Evolutionary conservation across 2,888 invertebrate species (phyloP).

Genomic region (Pediacus dermestoides): DNA sequence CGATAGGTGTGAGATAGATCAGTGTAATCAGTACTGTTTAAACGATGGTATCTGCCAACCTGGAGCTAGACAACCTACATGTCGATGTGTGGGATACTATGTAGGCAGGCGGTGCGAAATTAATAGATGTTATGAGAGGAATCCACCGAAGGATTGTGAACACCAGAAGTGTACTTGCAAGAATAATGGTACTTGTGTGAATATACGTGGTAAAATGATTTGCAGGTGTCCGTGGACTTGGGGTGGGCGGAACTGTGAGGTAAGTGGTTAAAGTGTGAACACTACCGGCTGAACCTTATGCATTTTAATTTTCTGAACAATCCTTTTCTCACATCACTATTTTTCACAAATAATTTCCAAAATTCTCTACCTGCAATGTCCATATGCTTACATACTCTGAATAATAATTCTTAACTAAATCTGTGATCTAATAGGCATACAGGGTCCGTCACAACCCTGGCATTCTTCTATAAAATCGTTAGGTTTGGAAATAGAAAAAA

Average conservation of each 20-base stretch:
- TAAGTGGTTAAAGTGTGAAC: too few relatives aligned
- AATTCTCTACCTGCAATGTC: too few relatives aligned
- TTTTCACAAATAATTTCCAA: too few relatives aligned
- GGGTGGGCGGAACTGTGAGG: constrained; percentile 57
- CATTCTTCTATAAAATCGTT: too few relatives aligned
- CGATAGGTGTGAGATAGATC: constrained; percentile 58
- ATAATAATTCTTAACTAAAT: too few relatives aligned
- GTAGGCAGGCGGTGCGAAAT: constrained; percentile 52
- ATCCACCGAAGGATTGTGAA: constrained; percentile 32
- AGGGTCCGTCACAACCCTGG: too few relatives aligned
- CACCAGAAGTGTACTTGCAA: constrained; percentile 29
- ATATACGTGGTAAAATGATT: constrained; percentile 53
- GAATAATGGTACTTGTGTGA: constrained; percentile 42
- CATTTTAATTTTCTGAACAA: too few relatives aligned
- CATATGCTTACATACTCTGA: too few relatives aligned
- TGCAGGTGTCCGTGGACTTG: constrained; percentile 57
- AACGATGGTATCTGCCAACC: constrained; percentile 55
- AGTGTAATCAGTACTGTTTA: constrained; percentile 57
- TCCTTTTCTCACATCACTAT: too few relatives aligned
- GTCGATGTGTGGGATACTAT: constrained; percentile 50
- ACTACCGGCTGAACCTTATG: too few relatives aligned
- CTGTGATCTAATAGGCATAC: too few relatives aligned
- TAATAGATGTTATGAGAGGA: constrained; percentile 48
- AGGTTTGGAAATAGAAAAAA: too few relatives aligned
- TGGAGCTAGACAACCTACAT: constrained; percentile 46